These are phyloP conservation scores for Phrynosoma platyrhinos DNA, from an alignment of 2,113 vertebrate species.

Conservation along the genomic window DNA sequence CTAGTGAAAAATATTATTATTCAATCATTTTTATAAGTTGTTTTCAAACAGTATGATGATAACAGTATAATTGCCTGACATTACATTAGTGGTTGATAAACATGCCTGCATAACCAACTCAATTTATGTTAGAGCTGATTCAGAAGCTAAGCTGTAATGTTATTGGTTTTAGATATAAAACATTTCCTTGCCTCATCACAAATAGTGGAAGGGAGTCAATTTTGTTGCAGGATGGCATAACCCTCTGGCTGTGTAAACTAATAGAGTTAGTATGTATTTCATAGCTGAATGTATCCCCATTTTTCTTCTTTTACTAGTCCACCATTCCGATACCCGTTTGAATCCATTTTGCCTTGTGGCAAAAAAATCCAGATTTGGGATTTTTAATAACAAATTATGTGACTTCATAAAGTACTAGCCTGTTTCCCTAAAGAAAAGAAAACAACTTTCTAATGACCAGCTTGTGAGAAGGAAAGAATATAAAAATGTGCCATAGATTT, in stretches of 20 bases:
- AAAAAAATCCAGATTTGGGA: background rate
- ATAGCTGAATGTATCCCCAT: background rate
- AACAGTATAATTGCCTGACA: slow-evolving; percentile 7
- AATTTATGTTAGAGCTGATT: background rate
- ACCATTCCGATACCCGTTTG: background rate
- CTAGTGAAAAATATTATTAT: background rate
- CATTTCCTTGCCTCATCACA: background rate
- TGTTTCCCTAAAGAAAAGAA: background rate
- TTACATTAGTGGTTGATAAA: background rate
- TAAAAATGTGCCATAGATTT: background rate
- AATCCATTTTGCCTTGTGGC: background rate
- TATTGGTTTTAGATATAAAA: background rate
- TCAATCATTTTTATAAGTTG: background rate
- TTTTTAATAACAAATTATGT: background rate
- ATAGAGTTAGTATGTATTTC: background rate
- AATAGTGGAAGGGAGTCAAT: background rate
- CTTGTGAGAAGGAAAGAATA: background rate
- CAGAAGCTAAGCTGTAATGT: background rate
- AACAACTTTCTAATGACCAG: no score
- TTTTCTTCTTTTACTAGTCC: background rate
- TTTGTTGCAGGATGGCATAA: background rate
- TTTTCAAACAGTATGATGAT: background rate
- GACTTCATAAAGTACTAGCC: background rate
- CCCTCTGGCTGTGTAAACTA: background rate
- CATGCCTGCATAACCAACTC: background rate